Evolutionary conservation across 2,113 vertebrate species (phyloP).

Genomic region (Tringa solitaria): DNA sequence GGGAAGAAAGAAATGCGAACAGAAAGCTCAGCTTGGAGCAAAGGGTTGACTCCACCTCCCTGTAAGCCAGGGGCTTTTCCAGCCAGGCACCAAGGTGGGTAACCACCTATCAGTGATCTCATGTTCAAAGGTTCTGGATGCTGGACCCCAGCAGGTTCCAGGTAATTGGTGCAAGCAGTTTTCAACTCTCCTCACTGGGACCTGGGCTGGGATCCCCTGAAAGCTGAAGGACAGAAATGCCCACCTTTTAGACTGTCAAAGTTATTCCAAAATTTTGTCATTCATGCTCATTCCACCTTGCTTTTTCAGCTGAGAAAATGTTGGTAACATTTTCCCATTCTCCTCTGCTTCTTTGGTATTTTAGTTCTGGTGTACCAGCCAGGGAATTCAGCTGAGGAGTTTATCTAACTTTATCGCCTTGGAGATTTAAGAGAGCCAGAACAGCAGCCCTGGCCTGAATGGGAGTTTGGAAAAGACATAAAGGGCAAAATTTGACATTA

Average conservation of each 20-base stretch:
- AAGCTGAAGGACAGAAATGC: neutral
- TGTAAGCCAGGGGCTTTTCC: neutral
- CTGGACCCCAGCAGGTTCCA: neutral
- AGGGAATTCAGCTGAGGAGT: neutral
- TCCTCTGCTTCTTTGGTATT: neutral
- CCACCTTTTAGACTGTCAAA: neutral
- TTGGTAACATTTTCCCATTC: neutral
- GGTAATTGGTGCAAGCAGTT: neutral
- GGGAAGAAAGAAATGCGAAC: fast-evolving
- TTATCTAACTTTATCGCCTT: neutral
- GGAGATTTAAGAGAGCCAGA: neutral
- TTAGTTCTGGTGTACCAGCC: neutral
- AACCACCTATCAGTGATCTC: fast-evolving
- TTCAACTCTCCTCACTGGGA: neutral
- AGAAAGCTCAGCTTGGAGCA: neutral
- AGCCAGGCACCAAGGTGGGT: neutral
- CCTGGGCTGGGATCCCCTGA: neutral
- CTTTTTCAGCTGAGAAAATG: neutral
- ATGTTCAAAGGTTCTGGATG: neutral
- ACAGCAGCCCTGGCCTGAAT: neutral
- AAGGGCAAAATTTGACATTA: neutral
- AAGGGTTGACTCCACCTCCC: neutral
- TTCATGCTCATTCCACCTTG: fast-evolving
- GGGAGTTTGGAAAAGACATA: neutral
- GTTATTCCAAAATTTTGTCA: neutral